phyloP scores from a whole-genome alignment of 2,888 invertebrate genomes.

The Dendrolimus pini region DNA sequence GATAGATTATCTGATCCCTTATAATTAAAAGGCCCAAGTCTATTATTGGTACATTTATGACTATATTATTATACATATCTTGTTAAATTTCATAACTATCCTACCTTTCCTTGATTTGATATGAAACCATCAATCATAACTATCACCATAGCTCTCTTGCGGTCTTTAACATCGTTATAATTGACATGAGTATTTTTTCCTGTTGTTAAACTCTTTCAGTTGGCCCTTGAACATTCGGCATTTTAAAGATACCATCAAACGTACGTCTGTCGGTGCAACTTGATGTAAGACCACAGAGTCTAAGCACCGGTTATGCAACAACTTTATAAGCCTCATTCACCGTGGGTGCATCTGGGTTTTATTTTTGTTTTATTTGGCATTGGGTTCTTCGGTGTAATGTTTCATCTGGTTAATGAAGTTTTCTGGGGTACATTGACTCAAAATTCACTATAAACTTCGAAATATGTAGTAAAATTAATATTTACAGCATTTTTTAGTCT shows the following conservation, averaged over 20 bases:
- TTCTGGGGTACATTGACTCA: not conserved
- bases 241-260: conserved; percentile 41
- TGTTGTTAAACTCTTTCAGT: not conserved
- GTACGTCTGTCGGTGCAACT: conserved; percentile 16
- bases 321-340: conserved; percentile 50
- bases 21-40: too few relatives aligned
- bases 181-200: not conserved
- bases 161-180: not conserved
- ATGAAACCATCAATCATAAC: not conserved
- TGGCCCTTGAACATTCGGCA: conserved; percentile 24
- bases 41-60: too few relatives aligned
- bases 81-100: too few relatives aligned
- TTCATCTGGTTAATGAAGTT: not conserved
- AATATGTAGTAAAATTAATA: not conserved
- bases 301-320: conserved; percentile 51
- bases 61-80: too few relatives aligned
- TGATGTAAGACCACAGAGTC: conserved; percentile 31
- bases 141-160: not conserved
- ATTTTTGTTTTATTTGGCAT: conserved; percentile 31
- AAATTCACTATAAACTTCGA: not conserved
- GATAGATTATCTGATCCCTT: too few relatives aligned
- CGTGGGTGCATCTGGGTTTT: conserved; percentile 44
- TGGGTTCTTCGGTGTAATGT: conserved; percentile 15
- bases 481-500: too few relatives aligned
- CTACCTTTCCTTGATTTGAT: not conserved